phyloP scores from a whole-genome alignment of 1,140 invertebrate species.

The Semibalanus balanoides region DNA sequence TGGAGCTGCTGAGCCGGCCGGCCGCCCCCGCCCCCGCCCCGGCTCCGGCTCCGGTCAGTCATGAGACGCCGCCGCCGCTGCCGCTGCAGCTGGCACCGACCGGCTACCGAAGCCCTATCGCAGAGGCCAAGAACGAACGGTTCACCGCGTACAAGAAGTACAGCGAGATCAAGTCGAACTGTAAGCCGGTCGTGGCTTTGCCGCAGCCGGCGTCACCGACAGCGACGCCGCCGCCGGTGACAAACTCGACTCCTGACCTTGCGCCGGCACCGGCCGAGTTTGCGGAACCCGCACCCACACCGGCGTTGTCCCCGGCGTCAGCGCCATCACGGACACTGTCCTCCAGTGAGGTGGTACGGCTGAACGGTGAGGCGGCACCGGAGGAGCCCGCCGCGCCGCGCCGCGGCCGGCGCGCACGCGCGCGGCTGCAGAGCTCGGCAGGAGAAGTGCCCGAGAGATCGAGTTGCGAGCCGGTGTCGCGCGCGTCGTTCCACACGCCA shows the following conservation, averaged over 20 bases:
- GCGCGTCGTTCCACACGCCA: conserved; percentile 45
- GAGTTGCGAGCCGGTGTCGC: conserved; percentile 60
- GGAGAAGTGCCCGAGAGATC: conserved; percentile 52
- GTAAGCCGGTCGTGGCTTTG: not conserved
- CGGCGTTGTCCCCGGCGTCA: conserved; percentile 17
- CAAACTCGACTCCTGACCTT: not conserved
- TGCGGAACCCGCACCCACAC: not conserved
- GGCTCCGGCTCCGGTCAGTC: not conserved
- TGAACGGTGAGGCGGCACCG: conserved; percentile 4
- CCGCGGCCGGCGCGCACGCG: conserved; percentile 8
- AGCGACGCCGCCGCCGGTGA: not conserved
- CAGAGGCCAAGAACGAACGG: not conserved
- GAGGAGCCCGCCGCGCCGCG: not conserved
- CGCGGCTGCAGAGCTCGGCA: conserved; percentile 13
- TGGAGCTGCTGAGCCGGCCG: conserved; percentile 3
- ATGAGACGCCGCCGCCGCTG: not conserved
- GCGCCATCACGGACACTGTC: conserved; percentile 18
- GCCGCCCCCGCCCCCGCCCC: conserved; percentile 7
- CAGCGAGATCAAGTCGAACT: not conserved
- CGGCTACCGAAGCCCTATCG: not conserved
- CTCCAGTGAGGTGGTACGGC: conserved; percentile 21
- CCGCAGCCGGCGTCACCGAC: too few relatives aligned
- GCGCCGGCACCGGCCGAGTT: not conserved
- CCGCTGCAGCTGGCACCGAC: too few relatives aligned
- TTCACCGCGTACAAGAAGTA: not conserved